Percentiles rank a stretch among this genome's conserved stretches.
These are phyloP conservation scores for Idaea dimidiata DNA, from an alignment of 2,888 invertebrate species.

Conservation along the genomic window DNA sequence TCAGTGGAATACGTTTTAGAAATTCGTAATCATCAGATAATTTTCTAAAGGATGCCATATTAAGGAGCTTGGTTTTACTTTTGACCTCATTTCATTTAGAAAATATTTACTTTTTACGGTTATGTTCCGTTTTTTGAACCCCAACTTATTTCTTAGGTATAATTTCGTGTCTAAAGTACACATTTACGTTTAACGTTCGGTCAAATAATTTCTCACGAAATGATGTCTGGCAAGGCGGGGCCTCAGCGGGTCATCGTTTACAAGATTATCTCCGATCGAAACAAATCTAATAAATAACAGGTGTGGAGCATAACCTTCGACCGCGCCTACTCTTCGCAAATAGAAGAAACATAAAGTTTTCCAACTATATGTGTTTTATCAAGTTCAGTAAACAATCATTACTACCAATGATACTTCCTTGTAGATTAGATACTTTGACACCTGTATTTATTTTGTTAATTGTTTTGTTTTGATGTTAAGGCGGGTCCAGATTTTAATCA, in stretches of 20 bases:
- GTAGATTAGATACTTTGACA: neutral
- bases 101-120: too few relatives aligned
- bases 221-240: slow-evolving; percentile 26
- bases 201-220: slow-evolving; percentile 28
- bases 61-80: too few relatives aligned
- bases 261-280: slow-evolving; percentile 68
- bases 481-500: too few relatives aligned
- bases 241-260: slow-evolving; percentile 46
- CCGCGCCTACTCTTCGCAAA: slow-evolving; percentile 33
- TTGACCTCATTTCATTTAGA: too few relatives aligned
- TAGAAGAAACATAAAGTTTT: slow-evolving; percentile 14
- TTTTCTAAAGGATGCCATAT: neutral
- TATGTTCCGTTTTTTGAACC: neutral
- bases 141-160: neutral
- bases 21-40: neutral
- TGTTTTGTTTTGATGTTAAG: too few relatives aligned
- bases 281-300: slow-evolving; percentile 75
- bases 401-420: neutral
- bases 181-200: slow-evolving; percentile 13
- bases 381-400: neutral
- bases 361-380: neutral
- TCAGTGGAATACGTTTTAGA: neutral
- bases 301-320: slow-evolving; percentile 56
- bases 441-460: neutral
- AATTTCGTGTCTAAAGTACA: neutral